A percentile compares a stretch with the other conserved stretches of the same genome.
Evolutionary conservation across 2,888 invertebrate species (phyloP).

Genomic region (Mycalesis mineus): DNA sequence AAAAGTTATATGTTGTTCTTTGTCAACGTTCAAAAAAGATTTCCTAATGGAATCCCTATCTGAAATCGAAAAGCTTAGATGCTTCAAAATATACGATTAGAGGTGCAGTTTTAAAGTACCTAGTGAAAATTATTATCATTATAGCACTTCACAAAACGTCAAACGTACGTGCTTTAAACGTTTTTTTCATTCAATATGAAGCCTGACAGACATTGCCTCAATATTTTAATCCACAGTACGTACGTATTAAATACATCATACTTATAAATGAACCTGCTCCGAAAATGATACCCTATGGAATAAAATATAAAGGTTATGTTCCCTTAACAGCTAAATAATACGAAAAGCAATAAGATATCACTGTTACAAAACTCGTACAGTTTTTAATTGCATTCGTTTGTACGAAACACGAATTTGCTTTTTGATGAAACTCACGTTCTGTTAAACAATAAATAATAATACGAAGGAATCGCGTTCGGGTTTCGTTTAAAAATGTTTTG

Average conservation of each 20-base stretch:
- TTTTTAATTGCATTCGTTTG: constrained; percentile 55
- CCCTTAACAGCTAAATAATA: background rate
- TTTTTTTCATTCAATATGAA: background rate
- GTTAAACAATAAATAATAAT: constrained; percentile 28
- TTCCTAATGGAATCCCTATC: too few species aligned
- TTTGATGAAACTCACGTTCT: constrained; percentile 33
- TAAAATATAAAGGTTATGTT: background rate
- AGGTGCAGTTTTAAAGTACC: too few species aligned
- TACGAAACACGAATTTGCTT: constrained; percentile 41
- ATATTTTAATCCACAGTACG: constrained; percentile 9
- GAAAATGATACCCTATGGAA: background rate
- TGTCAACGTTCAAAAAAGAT: too few species aligned
- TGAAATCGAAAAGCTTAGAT: too few species aligned
- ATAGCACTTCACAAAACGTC: background rate
- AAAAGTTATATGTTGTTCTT: too few species aligned
- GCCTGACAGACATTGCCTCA: constrained; percentile 3
- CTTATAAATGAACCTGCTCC: background rate
- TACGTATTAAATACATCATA: constrained; percentile 1
- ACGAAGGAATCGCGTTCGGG: constrained; percentile 8
- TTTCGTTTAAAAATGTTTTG: background rate
- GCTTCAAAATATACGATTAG: too few species aligned
- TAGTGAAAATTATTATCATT: too few species aligned
- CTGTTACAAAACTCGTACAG: constrained; percentile 24
- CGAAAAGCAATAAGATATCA: constrained; percentile 19
- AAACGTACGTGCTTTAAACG: background rate